Percentiles rank a stretch among this genome's conserved stretches.
phyloP scores from a whole-genome alignment of 2,113 vertebrate genomes.

The Theristicus caerulescens region DNA sequence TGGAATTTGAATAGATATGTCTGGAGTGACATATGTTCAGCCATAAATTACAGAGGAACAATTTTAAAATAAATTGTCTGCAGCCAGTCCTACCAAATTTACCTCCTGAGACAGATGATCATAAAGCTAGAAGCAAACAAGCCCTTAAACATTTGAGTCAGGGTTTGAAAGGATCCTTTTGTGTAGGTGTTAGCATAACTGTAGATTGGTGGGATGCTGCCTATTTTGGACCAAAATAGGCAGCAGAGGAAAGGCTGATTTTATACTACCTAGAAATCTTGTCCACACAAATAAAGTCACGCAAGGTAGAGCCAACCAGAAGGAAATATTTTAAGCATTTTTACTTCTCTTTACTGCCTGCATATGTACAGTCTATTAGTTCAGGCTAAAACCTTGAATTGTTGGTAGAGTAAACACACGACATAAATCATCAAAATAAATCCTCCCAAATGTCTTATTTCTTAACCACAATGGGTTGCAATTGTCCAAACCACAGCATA shows the following conservation, averaged over 20 bases:
- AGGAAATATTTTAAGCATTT: background rate
- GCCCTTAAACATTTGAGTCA: background rate
- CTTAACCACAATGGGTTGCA: slow-evolving; percentile 49
- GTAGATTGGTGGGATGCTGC: background rate
- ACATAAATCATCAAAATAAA: slow-evolving; percentile 58
- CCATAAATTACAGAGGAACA: slow-evolving; percentile 28
- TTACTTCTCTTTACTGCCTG: slow-evolving; percentile 8
- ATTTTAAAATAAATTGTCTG: slow-evolving; percentile 47
- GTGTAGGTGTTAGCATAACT: background rate
- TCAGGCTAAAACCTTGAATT: slow-evolving; percentile 20
- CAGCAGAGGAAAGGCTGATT: background rate
- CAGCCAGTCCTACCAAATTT: slow-evolving; percentile 2
- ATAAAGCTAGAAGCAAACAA: slow-evolving; percentile 40
- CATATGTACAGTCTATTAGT: background rate
- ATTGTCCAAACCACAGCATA: slow-evolving; percentile 58
- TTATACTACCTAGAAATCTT: background rate
- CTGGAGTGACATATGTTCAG: slow-evolving; percentile 31
- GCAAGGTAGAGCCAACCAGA: background rate
- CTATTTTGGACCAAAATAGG: background rate
- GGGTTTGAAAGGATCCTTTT: background rate
- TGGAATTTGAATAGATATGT: slow-evolving; percentile 47
- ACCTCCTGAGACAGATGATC: slow-evolving; percentile 25
- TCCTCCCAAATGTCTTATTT: slow-evolving; percentile 55
- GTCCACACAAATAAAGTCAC: background rate
- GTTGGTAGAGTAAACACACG: background rate